Evolutionary conservation across 2,113 vertebrate genomes (phyloP).

Genomic region (human): DNA sequence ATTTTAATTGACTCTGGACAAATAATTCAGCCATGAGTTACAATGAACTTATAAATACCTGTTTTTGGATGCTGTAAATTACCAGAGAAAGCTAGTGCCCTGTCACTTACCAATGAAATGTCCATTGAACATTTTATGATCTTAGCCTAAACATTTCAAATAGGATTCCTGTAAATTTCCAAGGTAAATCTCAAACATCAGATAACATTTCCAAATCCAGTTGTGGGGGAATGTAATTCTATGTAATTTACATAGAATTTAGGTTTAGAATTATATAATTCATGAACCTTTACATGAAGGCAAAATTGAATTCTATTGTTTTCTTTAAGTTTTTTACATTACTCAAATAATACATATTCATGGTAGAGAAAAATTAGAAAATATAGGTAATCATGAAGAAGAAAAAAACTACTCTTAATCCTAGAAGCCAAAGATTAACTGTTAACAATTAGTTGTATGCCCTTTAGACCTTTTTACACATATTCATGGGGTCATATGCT

Average conservation of each 20-base stretch:
- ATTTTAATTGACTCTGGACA: conserved; percentile 33
- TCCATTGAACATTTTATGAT: not conserved
- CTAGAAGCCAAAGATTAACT: not conserved
- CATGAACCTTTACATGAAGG: not conserved
- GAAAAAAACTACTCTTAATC: not conserved
- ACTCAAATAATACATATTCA: conserved; percentile 3
- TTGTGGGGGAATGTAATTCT: not conserved
- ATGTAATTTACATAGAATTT: not conserved
- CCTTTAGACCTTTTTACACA: not conserved
- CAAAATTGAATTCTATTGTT: conserved; percentile 11
- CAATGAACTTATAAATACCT: not conserved
- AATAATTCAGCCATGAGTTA: not conserved
- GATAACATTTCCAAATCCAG: conserved; percentile 22
- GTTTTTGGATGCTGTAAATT: conserved; percentile 9
- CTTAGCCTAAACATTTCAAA: not conserved
- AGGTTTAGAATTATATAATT: conserved; percentile 28
- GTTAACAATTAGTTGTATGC: not conserved
- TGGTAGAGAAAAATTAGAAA: not conserved
- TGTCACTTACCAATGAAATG: conserved; percentile 15
- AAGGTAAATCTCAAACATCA: conserved; percentile 14
- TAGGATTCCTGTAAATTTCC: conserved; percentile 26
- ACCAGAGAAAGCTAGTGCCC: not conserved
- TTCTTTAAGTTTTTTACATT: conserved; percentile 6
- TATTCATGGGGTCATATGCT: not conserved
- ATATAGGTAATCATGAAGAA: not conserved